Conservation (phyloP, 2,113 vertebrate genomes). For the Antechinus flavipes region DNA sequence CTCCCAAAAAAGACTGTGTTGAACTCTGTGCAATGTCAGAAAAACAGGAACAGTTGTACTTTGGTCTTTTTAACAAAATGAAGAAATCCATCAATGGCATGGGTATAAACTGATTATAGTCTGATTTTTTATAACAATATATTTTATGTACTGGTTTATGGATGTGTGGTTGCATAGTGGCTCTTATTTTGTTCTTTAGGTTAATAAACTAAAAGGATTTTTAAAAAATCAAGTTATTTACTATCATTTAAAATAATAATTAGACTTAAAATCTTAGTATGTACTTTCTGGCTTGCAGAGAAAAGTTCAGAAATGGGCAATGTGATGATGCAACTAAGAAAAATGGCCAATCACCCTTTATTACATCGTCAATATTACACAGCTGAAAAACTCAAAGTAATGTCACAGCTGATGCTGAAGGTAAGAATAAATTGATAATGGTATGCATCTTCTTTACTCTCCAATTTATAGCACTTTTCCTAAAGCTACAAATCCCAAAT, state of each 20-base stretch:
- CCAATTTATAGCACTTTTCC: neutral
- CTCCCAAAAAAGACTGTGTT: slow-evolving; percentile 91
- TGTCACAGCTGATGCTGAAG: slow-evolving; percentile 97
- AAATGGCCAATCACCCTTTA: slow-evolving; percentile 99
- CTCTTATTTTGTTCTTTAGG: neutral
- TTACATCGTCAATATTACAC: slow-evolving; percentile 97
- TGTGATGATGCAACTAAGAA: slow-evolving; percentile 97
- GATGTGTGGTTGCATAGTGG: neutral
- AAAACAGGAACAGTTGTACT: slow-evolving; percentile 92
- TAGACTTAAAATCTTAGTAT: neutral
- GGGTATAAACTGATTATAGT: slow-evolving; percentile 83
- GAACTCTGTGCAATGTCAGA: slow-evolving; percentile 94
- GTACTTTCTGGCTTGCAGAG: slow-evolving; percentile 83
- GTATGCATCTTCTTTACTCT: neutral
- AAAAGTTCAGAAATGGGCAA: slow-evolving; percentile 91
- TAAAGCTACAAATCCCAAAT: neutral
- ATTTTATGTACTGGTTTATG: slow-evolving; percentile 27
- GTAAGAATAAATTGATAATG: slow-evolving; percentile 78
- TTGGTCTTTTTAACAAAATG: slow-evolving; percentile 88
- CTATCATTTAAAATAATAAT: neutral
- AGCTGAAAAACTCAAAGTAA: slow-evolving; percentile 90
- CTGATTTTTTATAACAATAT: neutral
- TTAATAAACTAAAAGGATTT: slow-evolving; percentile 46
- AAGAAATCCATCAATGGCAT: slow-evolving; percentile 85
- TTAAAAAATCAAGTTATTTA: neutral